Percentiles rank a stretch among this genome's conserved stretches.
Evolutionary conservation across 2,797 vertebrate species (phyloP).

Genomic region (Pseudochaenichthys georgianus): DNA sequence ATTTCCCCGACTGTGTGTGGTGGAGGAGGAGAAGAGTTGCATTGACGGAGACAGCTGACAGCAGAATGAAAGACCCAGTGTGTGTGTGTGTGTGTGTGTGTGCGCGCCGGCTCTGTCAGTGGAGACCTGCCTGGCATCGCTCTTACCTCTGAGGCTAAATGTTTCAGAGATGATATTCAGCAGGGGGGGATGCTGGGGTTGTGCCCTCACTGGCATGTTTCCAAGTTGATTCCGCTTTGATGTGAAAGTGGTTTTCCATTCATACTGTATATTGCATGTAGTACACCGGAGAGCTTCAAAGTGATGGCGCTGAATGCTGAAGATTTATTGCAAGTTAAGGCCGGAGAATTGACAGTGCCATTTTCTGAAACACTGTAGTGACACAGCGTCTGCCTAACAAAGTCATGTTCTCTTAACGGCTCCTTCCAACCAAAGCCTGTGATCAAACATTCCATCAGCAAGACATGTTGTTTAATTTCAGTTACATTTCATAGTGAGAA

Average conservation of each 20-base stretch:
- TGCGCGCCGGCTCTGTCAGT: conserved; percentile 9
- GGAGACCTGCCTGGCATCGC: conserved; percentile 18
- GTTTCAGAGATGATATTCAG: conserved; percentile 30
- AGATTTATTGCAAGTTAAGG: no score
- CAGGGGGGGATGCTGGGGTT: conserved; percentile 15
- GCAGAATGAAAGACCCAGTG: conserved; percentile 25
- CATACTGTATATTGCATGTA: neutral
- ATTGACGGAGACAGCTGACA: conserved; percentile 48
- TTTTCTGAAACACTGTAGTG: no score
- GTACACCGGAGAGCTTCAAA: no score
- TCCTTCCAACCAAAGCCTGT: no score
- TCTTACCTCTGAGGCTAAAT: conserved; percentile 8
- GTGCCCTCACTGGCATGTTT: conserved; percentile 1
- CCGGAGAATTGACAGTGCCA: no score
- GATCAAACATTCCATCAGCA: no score
- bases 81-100: conserved; percentile 13
- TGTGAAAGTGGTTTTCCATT: conserved; percentile 5
- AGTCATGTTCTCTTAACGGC: no score
- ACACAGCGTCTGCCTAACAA: no score
- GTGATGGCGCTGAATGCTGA: no score
- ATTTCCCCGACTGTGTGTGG: conserved; percentile 38
- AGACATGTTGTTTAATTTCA: no score
- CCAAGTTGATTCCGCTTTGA: conserved; percentile 25
- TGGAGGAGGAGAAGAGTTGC: conserved; percentile 29
- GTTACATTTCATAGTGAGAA: no score